phyloP scores from a whole-genome alignment of 37 sponge, comb jelly and placozoan genomes.

The Hormiphora californensis region DNA sequence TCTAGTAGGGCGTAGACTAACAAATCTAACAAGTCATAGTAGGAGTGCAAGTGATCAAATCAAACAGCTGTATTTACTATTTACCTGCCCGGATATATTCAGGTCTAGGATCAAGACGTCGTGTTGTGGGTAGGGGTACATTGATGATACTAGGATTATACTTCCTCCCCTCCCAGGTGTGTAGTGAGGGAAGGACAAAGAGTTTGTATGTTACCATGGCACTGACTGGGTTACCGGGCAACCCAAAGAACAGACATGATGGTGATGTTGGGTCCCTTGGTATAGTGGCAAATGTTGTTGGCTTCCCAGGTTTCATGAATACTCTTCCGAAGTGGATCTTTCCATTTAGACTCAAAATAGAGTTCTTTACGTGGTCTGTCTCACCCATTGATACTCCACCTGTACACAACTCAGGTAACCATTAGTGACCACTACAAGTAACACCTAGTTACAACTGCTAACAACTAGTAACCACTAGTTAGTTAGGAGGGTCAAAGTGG shows the following conservation, averaged over 20 bases:
- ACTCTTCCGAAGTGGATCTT: conserved; percentile 90
- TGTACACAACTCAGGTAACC: too few species aligned
- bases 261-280: not conserved
- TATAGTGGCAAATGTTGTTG: conserved; percentile 92
- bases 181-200: conserved; percentile 84
- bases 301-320: conserved; percentile 96
- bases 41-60: too few species aligned
- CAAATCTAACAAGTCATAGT: too few species aligned
- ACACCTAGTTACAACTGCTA: too few species aligned
- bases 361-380: conserved; percentile 82
- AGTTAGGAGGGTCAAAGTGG: too few species aligned
- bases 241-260: conserved; percentile 84
- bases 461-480: too few species aligned
- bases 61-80: too few species aligned
- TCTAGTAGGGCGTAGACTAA: too few species aligned
- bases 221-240: conserved; percentile 99
- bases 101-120: conserved; percentile 67
- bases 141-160: conserved; percentile 16
- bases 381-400: conserved; percentile 99
- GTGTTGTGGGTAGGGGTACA: not conserved
- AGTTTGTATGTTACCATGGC: conserved; percentile 82
- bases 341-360: conserved; percentile 67
- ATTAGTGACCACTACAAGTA: too few species aligned
- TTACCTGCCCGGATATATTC: conserved; percentile 71
- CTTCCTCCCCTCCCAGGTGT: conserved; percentile 19